Evolutionary conservation across 1,140 invertebrate species (phyloP).

Genomic region (Amyelois transitella): DNA sequence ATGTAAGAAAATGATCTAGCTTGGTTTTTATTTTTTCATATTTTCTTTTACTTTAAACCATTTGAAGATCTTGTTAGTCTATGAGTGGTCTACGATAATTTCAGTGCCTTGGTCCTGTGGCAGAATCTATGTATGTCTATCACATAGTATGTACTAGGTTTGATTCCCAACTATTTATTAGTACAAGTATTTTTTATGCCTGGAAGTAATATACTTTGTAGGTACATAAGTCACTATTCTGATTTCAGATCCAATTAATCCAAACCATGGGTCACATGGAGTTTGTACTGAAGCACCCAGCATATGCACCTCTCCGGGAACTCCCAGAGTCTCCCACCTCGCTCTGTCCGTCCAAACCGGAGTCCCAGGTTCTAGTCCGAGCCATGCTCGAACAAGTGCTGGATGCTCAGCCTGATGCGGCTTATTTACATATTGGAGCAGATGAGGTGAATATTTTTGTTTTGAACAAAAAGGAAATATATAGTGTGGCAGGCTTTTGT

Average conservation of each 20-base stretch:
- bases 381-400: conserved; percentile 89
- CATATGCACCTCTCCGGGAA: conserved; percentile 86
- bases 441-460: conserved; percentile 82
- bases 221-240: no score
- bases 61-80: no score
- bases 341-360: conserved; percentile 86
- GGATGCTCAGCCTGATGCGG: conserved; percentile 53
- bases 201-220: no score
- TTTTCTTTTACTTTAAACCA: no score
- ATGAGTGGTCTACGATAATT: no score
- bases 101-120: conserved; percentile 84
- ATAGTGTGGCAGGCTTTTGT: not conserved
- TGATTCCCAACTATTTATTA: no score
- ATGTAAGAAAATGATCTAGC: no score
- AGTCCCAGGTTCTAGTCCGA: conserved; percentile 82
- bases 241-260: conserved; percentile 85
- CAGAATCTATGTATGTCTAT: conserved; percentile 64
- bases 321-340: conserved; percentile 86
- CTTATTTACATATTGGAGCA: conserved; percentile 87
- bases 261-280: conserved; percentile 98
- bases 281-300: conserved; percentile 90
- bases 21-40: no score
- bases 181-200: no score
- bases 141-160: conserved; percentile 54
- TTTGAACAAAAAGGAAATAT: no score